Evolutionary conservation across 2,797 vertebrate genomes (phyloP).

Genomic region (Nannoperca obscura): DNA sequence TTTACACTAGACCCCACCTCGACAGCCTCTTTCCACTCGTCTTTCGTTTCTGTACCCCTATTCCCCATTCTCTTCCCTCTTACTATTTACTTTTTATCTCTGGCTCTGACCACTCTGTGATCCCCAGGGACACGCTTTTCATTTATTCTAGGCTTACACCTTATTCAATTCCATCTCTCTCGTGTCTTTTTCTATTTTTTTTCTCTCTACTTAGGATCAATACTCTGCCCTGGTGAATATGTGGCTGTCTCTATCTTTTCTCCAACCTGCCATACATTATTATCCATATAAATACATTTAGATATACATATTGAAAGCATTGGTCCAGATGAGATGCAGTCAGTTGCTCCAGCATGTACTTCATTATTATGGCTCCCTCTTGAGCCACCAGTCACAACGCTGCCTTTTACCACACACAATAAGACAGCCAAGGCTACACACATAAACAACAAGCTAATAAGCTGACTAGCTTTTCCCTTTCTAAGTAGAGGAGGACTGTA

Average conservation of each 20-base stretch:
- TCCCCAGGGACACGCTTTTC: slow-evolving; percentile 51
- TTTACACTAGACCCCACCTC: slow-evolving; percentile 50
- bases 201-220: slow-evolving; percentile 27
- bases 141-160: slow-evolving; percentile 63
- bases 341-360: slow-evolving; percentile 35
- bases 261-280: slow-evolving; percentile 22
- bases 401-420: slow-evolving; percentile 41
- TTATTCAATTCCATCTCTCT: slow-evolving; percentile 48
- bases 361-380: slow-evolving; percentile 67
- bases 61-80: slow-evolving; percentile 34
- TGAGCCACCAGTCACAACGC: slow-evolving; percentile 57
- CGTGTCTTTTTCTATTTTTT: slow-evolving; percentile 35
- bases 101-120: slow-evolving; percentile 35
- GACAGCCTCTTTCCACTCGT: slow-evolving; percentile 27
- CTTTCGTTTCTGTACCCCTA: slow-evolving; percentile 24
- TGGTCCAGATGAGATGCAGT: slow-evolving; percentile 37
- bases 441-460: slow-evolving; percentile 64
- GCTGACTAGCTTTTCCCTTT: slow-evolving; percentile 4
- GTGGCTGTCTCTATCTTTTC: slow-evolving; percentile 25
- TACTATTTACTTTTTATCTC: slow-evolving; percentile 69
- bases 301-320: slow-evolving; percentile 25
- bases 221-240: slow-evolving; percentile 21
- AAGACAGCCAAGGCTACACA: slow-evolving; percentile 45
- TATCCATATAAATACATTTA: slow-evolving; percentile 35
- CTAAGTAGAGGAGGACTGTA: background rate